phyloP scores from a whole-genome alignment of 1,140 invertebrate species.

The Tyrophagus putrescentiae region DNA sequence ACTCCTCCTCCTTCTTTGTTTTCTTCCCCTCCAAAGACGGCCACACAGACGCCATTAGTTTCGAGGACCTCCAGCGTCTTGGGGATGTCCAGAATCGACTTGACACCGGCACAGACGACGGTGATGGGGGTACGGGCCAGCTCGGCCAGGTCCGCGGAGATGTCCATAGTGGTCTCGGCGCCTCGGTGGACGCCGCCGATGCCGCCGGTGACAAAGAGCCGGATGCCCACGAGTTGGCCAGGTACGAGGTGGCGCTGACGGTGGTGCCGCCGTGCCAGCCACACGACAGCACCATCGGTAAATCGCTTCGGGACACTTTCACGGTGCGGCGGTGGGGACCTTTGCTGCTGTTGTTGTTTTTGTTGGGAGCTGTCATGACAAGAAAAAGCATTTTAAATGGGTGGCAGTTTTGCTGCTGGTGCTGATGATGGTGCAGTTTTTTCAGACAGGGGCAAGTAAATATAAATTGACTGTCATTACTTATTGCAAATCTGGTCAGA shows the following conservation, averaged over 20 bases:
- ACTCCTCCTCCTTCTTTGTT: slow-evolving; percentile 36
- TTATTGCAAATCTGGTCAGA: no score
- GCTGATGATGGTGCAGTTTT: no score
- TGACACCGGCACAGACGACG: slow-evolving; percentile 86
- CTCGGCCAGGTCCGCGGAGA: slow-evolving; percentile 87
- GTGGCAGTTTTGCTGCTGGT: no score
- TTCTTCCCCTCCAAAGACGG: slow-evolving; percentile 1
- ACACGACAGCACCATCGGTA: slow-evolving; percentile 56
- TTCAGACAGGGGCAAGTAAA: no score
- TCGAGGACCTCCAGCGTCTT: slow-evolving; percentile 89
- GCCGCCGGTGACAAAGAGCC: slow-evolving; percentile 83
- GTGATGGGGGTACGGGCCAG: slow-evolving; percentile 67
- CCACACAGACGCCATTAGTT: slow-evolving; percentile 81
- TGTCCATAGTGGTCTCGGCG: slow-evolving; percentile 65
- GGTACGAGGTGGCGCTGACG: slow-evolving; percentile 79
- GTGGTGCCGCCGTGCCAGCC: slow-evolving; percentile 79
- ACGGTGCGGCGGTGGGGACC: slow-evolving; percentile 35
- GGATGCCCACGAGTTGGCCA: slow-evolving; percentile 64
- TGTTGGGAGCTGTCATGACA: no score
- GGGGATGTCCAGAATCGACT: slow-evolving; percentile 89
- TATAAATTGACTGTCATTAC: no score
- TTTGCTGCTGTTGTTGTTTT: slow-evolving; percentile 25
- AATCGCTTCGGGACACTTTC: slow-evolving; percentile 73
- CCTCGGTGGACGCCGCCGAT: slow-evolving; percentile 86
- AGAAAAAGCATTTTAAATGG: no score